Evolutionary conservation across 2,113 vertebrate genomes (phyloP), one percentile per base, ranked within the genome.

Genomic region (Meriones unguiculatus): DNA sequence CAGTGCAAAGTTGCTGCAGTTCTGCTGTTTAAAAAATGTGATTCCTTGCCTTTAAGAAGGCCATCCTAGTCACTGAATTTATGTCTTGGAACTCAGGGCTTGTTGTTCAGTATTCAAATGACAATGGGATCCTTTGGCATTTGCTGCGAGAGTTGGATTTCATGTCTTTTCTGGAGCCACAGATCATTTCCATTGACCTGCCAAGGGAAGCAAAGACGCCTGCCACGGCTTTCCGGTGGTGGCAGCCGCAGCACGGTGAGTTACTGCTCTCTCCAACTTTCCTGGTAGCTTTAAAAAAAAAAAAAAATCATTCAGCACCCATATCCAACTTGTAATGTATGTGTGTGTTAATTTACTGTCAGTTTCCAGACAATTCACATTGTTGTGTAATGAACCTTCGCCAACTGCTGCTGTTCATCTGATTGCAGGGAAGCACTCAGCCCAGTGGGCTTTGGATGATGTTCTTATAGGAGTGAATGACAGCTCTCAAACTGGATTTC

Each of bases 401-500:
- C 78, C 96, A 90, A 97, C 57, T 25, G 41, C n/a, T 30, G 87
- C 69, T 9, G 91, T 97, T 96, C 89, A 91, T 97, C 77, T 97
- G 95, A 98, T 98, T 98, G n/a, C 84, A 99, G 99, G 99, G 70
- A 99, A 99, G 93, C 99, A 99, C 97, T 99, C 99, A 13, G 99
- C 99, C 86, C 99, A 99, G 96, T 99, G 99, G 99, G 99, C 99
- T 96, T 98, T 99, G 97, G 99, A 99, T 2, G 99, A 99, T 94
- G 98, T 99, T 78, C 98, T 99, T 72, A 99, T 99, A 87, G 99
- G 99, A 65, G 99, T 99, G 99, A 99, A 99, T 76, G 99, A 99
- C 99, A 99, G 99, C 98, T 99, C 99, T 96, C 99, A 99, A 96
- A 99, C 98, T 35, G 99, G 99, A 85, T 99, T 99, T 98, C 99